Evolutionary conservation across 2,888 invertebrate genomes (phyloP), one percentile per base, ranked within the genome.

Genomic region (Tuberolachnus salignus): DNA sequence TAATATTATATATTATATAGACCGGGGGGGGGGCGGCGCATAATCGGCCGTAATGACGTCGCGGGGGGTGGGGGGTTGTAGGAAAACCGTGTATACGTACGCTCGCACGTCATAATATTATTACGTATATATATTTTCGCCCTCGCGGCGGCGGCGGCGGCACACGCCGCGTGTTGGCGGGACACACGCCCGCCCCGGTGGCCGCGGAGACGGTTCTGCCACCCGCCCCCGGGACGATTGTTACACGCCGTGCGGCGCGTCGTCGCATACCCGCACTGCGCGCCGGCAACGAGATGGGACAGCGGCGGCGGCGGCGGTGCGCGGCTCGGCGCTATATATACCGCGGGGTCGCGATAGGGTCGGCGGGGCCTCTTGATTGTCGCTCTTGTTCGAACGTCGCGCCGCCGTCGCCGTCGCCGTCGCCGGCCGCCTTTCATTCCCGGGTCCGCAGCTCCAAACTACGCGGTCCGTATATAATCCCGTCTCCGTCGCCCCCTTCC

Each of bases 341-440:
- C 34, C 34, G 34, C 51, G n/a, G 49, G 67, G 49, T 59, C 14
- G 67, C 67, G 73, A 6, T 34, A 34, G 34, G 34, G 34, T 34
- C 34, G 34, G n/a, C 59, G 59, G 49, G 51, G 73, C 57, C 78
- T 14, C 59, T 78, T 78, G 78, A 78, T 78, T 78, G 78, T 78
- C 78, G 78, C 78, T 67, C 78, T 78, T 78, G 78, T 78, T 78
- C 78, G 55, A 67, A 78, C 59, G 34, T 34, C 34, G 34, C 69
- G 19, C 19, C 63, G 19, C 55, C 71, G 59, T 49, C 49, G 19
- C 42, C 67, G n/a, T 11, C 61, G n/a, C 53, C 71, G 59, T 49
- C 49, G 19, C 44, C 59, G n/a, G 49, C 59, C 59, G 63, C 64
- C 21, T 67, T 78, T 69, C 69, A 78, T 78, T 64, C 67, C 69